A percentile compares a stretch with the other conserved stretches of the same genome.
These are phyloP conservation scores for Standfussiana lucernea DNA, from an alignment of 2,888 invertebrate species.

Conservation along the genomic window DNA sequence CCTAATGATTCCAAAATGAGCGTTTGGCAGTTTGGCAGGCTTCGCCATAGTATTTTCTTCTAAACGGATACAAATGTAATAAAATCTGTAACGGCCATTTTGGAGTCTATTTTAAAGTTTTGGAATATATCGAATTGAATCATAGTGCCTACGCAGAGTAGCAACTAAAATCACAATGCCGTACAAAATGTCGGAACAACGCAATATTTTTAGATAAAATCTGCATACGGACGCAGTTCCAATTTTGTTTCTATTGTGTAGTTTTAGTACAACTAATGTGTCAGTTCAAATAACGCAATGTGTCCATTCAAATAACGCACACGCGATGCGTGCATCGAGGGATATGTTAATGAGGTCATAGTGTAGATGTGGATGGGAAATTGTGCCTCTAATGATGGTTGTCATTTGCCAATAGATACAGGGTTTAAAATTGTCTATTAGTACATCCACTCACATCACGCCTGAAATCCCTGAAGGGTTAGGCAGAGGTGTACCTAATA, in stretches of 20 bases:
- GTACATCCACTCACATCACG: too few species aligned
- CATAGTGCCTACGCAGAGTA: neutral
- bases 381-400: neutral
- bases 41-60: neutral
- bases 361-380: neutral
- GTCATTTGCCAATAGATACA: too few species aligned
- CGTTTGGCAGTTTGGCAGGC: neutral
- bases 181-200: slow-evolving; percentile 15
- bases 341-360: neutral
- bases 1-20: too few species aligned
- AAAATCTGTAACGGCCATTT: neutral
- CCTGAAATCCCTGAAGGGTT: too few species aligned
- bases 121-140: neutral
- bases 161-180: slow-evolving; percentile 17
- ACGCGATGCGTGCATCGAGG: neutral
- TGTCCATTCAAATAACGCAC: slow-evolving; percentile 1
- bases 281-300: too few species aligned
- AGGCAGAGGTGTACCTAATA: too few species aligned
- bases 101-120: neutral
- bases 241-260: slow-evolving; percentile 53
- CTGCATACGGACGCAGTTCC: slow-evolving; percentile 16
- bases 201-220: slow-evolving; percentile 40
- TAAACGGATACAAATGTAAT: neutral
- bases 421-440: too few species aligned
- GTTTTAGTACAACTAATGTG: slow-evolving; percentile 12